These are phyloP conservation scores for Cygnus atratus DNA, from an alignment of 2,113 vertebrate genomes.

Conservation along the genomic window DNA sequence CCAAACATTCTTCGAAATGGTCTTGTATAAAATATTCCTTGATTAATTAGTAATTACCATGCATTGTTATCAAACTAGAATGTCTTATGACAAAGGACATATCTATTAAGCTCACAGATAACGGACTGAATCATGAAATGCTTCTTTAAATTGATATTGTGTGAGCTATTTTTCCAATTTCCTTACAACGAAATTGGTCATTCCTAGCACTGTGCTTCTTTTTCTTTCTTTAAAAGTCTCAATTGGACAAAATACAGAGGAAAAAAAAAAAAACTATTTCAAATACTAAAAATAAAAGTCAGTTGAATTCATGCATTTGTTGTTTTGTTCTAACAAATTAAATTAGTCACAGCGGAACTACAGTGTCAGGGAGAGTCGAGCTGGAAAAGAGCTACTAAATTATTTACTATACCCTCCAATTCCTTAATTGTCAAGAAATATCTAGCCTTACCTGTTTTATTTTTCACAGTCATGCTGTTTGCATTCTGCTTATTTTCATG, in stretches of 20 bases:
- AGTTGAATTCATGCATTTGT: not conserved
- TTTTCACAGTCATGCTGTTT: not conserved
- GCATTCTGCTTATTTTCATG: not conserved
- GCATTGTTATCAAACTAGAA: not conserved
- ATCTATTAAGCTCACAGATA: not conserved
- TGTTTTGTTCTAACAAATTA: not conserved
- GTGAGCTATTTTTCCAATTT: not conserved
- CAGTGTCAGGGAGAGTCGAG: not conserved
- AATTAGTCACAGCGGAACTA: not conserved
- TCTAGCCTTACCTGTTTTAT: not conserved
- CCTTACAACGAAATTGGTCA: not conserved
- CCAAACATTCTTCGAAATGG: not conserved
- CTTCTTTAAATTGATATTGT: not conserved
- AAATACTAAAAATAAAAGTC: not conserved
- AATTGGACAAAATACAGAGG: not conserved
- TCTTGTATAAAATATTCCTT: not conserved
- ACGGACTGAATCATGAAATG: not conserved
- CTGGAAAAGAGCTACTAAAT: not conserved
- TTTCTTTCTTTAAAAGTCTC: not conserved
- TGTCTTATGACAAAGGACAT: not conserved
- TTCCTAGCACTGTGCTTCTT: not conserved
- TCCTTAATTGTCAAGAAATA: not conserved
- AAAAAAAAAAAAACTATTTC: not conserved
- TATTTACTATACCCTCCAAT: not conserved
- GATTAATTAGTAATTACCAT: not conserved